Percentiles rank a stretch among this genome's conserved stretches.
Conservation (phyloP, 1,140 invertebrate species). For the Papilio polyxenes region DNA sequence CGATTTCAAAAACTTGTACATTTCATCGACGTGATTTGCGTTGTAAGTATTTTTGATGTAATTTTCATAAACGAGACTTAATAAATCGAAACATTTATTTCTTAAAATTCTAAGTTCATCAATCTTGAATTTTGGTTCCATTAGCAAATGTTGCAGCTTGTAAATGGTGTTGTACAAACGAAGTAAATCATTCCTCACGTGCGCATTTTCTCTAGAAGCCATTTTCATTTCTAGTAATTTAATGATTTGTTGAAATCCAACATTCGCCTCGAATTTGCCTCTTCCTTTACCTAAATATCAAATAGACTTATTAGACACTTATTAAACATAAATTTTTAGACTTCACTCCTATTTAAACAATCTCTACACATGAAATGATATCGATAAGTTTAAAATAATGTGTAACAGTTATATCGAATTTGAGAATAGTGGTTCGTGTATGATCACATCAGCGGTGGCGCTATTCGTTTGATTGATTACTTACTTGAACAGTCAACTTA, state of each 20-base stretch:
- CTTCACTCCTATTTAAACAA: too few species aligned
- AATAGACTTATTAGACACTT: too few species aligned
- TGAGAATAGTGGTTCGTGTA: too few species aligned
- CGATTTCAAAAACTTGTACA: constrained; percentile 52
- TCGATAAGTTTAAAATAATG: too few species aligned
- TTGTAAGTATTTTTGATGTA: constrained; percentile 42
- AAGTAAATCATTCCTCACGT: constrained; percentile 12
- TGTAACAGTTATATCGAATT: too few species aligned
- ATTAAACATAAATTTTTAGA: too few species aligned
- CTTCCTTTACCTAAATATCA: constrained; percentile 27
- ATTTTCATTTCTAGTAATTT: constrained; percentile 36
- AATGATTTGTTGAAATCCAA: constrained; percentile 25
- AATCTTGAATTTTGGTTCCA: constrained; percentile 41
- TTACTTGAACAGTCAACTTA: background rate
- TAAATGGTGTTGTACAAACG: constrained; percentile 39
- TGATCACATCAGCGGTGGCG: too few species aligned
- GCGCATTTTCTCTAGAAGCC: constrained; percentile 31
- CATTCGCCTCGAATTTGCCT: constrained; percentile 32
- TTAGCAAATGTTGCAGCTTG: constrained; percentile 49
- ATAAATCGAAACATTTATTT: constrained; percentile 50
- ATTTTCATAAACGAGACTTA: constrained; percentile 51
- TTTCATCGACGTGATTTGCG: constrained; percentile 49
- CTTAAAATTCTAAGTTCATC: constrained; percentile 46
- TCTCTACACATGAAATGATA: too few species aligned
- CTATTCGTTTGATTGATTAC: background rate